phyloP scores from a whole-genome alignment of 2,113 vertebrate species.

The Micronycteris hirsuta region DNA sequence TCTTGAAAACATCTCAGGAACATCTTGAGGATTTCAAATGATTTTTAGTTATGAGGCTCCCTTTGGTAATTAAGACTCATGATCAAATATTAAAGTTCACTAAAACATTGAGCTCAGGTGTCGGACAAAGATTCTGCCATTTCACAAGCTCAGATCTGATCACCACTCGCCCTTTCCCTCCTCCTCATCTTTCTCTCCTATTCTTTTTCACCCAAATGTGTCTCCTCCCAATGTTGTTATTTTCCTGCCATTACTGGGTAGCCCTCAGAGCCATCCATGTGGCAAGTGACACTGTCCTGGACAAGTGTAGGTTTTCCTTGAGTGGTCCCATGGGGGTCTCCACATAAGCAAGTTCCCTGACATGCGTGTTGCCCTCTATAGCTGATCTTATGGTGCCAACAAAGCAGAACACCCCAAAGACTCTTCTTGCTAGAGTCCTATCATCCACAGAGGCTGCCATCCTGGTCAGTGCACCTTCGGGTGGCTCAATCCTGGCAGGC shows the following conservation, averaged over 20 bases:
- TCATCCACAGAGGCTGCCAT: background rate
- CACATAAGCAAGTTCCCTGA: background rate
- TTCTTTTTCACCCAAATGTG: background rate
- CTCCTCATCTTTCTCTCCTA: background rate
- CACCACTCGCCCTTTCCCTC: background rate
- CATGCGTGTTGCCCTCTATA: rapidly evolving
- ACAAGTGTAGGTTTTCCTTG: background rate
- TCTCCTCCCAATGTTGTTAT: background rate
- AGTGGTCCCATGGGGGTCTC: background rate
- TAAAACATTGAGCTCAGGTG: background rate
- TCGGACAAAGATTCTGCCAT: background rate
- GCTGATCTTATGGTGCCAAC: background rate
- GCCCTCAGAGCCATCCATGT: background rate
- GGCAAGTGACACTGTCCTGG: no score
- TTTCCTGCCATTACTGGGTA: background rate
- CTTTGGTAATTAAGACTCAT: background rate
- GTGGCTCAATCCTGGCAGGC: background rate
- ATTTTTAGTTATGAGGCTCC: background rate
- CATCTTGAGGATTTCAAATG: background rate
- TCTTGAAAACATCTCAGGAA: background rate
- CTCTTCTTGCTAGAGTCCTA: background rate
- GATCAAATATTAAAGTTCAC: background rate
- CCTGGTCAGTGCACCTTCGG: background rate
- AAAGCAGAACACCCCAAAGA: background rate
- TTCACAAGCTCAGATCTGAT: background rate